A percentile compares a stretch with the other conserved stretches of the same genome.
phyloP scores from a whole-genome alignment of 2,113 vertebrate genomes.

The Cricetomys ansorgei region DNA sequence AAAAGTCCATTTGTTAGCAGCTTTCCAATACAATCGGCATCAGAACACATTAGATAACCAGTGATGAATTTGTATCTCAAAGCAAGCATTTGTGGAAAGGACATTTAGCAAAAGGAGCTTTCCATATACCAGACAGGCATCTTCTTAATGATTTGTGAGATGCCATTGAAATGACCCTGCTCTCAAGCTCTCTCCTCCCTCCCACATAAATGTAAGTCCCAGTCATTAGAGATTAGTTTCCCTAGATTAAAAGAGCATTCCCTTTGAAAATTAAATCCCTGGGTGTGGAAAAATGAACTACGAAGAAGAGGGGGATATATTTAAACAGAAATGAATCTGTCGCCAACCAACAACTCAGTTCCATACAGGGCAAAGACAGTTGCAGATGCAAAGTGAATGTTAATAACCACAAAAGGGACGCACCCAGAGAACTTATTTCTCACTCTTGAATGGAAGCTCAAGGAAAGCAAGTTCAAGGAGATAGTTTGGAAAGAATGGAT shows the following conservation, averaged over 20 bases:
- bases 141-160: not conserved
- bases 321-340: not conserved
- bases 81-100: not conserved
- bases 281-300: not conserved
- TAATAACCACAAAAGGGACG: not conserved
- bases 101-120: not conserved
- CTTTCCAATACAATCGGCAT: not conserved
- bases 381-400: not conserved
- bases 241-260: slow-evolving; percentile 46
- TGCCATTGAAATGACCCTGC: not conserved
- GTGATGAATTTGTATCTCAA: not conserved
- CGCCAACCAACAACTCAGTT: not conserved
- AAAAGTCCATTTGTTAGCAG: not conserved
- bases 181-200: not conserved
- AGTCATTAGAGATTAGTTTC: slow-evolving; percentile 24
- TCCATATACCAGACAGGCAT: not conserved
- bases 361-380: not conserved
- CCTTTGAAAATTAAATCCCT: slow-evolving; percentile 55
- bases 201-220: not conserved
- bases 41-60: not conserved
- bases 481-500: not conserved
- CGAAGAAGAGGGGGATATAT: not conserved
- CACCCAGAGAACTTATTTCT: not conserved
- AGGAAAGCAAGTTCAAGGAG: slow-evolving; percentile 1
- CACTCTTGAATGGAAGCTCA: not conserved